These are phyloP conservation scores for Myioborus melanocephalus DNA, from an alignment of 2,797 vertebrate genomes.

Conservation along the genomic window DNA sequence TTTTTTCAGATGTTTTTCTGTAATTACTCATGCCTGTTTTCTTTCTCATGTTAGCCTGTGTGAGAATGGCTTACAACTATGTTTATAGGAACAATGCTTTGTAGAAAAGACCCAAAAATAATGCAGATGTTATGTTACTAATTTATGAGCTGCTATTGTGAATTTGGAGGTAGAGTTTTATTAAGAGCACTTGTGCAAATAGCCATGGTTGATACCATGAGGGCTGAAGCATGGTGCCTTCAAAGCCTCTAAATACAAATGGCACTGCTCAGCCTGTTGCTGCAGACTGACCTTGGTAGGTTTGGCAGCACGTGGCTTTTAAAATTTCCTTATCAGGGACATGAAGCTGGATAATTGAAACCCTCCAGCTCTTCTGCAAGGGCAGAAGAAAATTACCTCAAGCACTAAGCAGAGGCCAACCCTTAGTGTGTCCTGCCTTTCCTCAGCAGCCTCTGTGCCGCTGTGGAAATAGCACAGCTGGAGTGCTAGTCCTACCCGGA, in stretches of 20 bases:
- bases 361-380: background rate
- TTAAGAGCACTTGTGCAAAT: slow-evolving; percentile 36
- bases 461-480: background rate
- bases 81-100: background rate
- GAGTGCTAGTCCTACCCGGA: background rate
- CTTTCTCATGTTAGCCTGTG: background rate
- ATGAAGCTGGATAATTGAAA: background rate
- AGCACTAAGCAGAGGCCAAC: background rate
- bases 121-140: background rate
- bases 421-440: background rate
- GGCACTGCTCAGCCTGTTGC: background rate
- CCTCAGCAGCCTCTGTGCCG: background rate
- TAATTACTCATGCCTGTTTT: slow-evolving; percentile 13
- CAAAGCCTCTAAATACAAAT: background rate
- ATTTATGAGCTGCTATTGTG: slow-evolving; percentile 32
- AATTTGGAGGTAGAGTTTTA: slow-evolving; percentile 6
- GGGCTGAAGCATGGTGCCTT: background rate
- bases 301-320: background rate
- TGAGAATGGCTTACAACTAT: background rate
- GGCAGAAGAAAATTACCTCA: background rate
- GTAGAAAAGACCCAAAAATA: background rate
- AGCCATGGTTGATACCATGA: background rate
- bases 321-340: background rate
- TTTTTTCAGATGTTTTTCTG: background rate
- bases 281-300: background rate